Evolutionary conservation across 2,113 vertebrate species (phyloP).

Genomic region (Bostrychus sinensis): DNA sequence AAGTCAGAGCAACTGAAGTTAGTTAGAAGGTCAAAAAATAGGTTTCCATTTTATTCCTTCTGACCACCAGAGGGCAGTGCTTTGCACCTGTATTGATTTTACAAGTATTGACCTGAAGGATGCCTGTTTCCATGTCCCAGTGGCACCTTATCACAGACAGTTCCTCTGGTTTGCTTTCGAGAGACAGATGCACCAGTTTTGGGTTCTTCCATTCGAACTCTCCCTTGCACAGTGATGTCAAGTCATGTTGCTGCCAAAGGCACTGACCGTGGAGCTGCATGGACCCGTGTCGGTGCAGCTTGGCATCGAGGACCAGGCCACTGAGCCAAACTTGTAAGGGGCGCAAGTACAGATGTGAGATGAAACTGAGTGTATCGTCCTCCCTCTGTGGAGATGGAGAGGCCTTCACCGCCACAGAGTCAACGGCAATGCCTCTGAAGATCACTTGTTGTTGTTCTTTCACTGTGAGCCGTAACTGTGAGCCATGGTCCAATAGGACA

Average conservation of each 20-base stretch:
- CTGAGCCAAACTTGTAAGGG: neutral
- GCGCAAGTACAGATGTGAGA: neutral
- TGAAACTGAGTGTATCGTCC: neutral
- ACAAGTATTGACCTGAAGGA: too few species aligned
- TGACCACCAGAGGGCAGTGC: too few species aligned
- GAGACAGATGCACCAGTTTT: neutral
- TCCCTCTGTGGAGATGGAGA: neutral
- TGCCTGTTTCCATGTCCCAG: too few species aligned
- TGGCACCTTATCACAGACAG: too few species aligned
- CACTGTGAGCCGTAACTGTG: too few species aligned
- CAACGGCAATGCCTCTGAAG: neutral
- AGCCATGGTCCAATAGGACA: too few species aligned
- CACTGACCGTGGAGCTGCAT: neutral
- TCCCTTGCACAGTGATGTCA: neutral
- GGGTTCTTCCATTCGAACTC: too few species aligned
- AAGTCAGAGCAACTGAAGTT: too few species aligned
- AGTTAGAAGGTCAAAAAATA: too few species aligned
- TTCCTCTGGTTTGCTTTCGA: too few species aligned
- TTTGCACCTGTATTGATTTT: too few species aligned
- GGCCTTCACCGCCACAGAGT: neutral
- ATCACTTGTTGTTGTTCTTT: neutral
- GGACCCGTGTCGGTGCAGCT: neutral
- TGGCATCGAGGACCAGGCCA: neutral
- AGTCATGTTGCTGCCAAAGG: neutral
- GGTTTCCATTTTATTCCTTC: too few species aligned